Percentiles rank a stretch among this genome's conserved stretches.
phyloP scores from a whole-genome alignment of 2,888 invertebrate genomes.

The Brachyopa scutellaris region DNA sequence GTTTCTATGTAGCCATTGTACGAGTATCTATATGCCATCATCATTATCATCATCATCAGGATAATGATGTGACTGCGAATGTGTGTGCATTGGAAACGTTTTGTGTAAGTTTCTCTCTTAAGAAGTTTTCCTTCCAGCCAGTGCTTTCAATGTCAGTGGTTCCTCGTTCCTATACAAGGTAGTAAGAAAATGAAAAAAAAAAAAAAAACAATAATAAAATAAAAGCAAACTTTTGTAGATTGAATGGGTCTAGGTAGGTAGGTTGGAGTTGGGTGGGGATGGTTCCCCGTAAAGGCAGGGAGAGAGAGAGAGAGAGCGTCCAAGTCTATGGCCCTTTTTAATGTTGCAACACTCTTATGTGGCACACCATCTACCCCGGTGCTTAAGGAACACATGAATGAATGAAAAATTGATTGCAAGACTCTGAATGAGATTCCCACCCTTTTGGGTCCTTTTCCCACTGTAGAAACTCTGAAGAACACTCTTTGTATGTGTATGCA shows the following conservation, averaged over 20 bases:
- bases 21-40: constrained; percentile 54
- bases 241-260: not conserved
- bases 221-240: constrained; percentile 62
- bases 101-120: constrained; percentile 66
- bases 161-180: not conserved
- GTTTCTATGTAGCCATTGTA: constrained; percentile 55
- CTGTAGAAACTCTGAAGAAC: constrained; percentile 36
- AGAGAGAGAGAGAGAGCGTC: constrained; percentile 4
- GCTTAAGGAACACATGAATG: constrained; percentile 62
- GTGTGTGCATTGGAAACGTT: constrained; percentile 68
- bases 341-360: constrained; percentile 62
- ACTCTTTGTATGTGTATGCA: constrained; percentile 46
- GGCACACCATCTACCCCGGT: constrained; percentile 33
- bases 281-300: constrained; percentile 26
- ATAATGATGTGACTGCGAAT: constrained; percentile 58
- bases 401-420: constrained; percentile 71
- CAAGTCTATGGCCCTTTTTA: constrained; percentile 63
- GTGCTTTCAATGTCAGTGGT: constrained; percentile 51
- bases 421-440: constrained; percentile 30
- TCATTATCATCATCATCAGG: constrained; percentile 58
- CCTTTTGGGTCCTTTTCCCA: too few species aligned
- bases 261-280: not conserved
- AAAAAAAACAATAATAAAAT: constrained; percentile 48
- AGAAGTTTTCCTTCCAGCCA: constrained; percentile 61
- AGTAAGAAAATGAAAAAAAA: constrained; percentile 46